Percentiles rank a stretch among this genome's conserved stretches.
phyloP scores from a whole-genome alignment of 2,113 vertebrate genomes.

The Isurus oxyrinchus region DNA sequence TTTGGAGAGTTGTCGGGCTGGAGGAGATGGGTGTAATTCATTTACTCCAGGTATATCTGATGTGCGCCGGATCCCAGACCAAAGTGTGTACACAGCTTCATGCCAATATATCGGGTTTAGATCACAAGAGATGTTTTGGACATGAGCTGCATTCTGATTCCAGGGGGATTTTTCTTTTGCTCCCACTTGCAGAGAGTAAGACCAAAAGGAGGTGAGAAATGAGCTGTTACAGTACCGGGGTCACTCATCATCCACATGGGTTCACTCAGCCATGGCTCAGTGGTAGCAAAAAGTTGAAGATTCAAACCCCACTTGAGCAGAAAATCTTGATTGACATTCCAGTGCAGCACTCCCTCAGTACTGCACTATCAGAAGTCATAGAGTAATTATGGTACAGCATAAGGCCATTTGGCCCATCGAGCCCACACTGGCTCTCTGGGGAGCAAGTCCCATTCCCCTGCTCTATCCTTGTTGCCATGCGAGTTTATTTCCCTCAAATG shows the following conservation, averaged over 20 bases:
- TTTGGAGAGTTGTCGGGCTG: not conserved
- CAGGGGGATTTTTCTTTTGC: not conserved
- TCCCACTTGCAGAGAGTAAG: not conserved
- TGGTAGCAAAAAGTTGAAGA: not conserved
- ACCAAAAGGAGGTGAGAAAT: not conserved
- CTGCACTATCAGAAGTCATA: not conserved
- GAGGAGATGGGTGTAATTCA: no score
- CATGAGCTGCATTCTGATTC: not conserved
- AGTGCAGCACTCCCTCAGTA: no score
- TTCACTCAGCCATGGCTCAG: not conserved
- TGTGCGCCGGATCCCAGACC: not conserved
- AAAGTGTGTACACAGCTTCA: not conserved
- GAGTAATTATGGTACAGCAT: not conserved
- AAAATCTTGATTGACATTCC: not conserved
- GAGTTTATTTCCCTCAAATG: not conserved
- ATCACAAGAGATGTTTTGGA: not conserved
- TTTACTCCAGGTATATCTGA: not conserved
- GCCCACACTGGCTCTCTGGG: not conserved
- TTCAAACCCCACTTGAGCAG: not conserved
- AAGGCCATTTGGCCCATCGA: not conserved
- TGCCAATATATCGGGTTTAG: not conserved
- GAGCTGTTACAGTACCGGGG: not conserved
- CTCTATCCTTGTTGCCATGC: not conserved
- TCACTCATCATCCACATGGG: not conserved
- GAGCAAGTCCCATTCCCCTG: not conserved